phyloP scores from a whole-genome alignment of 1,140 invertebrate species.

The Limonius californicus region DNA sequence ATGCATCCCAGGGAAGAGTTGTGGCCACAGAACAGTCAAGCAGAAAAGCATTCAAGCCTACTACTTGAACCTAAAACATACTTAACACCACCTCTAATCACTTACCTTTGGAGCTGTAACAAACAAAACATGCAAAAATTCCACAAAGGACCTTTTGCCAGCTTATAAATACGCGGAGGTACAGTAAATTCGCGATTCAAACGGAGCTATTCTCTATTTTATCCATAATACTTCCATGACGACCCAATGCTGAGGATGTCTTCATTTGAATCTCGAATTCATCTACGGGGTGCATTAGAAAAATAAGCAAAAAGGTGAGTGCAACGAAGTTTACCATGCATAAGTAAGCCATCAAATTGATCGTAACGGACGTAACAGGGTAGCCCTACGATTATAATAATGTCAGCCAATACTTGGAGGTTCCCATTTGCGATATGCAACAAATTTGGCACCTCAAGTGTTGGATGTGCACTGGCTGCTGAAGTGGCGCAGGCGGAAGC shows the following conservation, averaged over 20 bases:
- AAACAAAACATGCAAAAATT: constrained; percentile 1
- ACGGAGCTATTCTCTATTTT: too few relatives aligned
- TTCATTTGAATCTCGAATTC: background rate
- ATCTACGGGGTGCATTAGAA: background rate
- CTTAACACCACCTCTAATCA: background rate
- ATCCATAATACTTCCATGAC: too few relatives aligned
- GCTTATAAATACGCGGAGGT: too few relatives aligned
- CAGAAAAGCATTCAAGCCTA: constrained; percentile 3
- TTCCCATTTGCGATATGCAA: background rate
- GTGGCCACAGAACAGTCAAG: background rate
- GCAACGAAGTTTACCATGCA: constrained; percentile 2
- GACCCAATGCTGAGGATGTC: too few relatives aligned
- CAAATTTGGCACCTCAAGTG: background rate
- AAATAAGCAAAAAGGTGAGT: background rate
- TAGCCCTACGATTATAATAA: background rate
- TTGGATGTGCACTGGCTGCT: constrained; percentile 5
- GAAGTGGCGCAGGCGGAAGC: constrained; percentile 30
- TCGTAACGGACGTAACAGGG: background rate
- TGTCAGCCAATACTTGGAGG: constrained; percentile 5
- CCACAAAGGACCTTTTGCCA: background rate
- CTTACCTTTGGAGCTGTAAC: constrained; percentile 1
- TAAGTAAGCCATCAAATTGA: background rate
- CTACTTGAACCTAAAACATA: background rate
- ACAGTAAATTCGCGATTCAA: too few relatives aligned
- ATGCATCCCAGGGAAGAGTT: too few relatives aligned